phyloP scores from a whole-genome alignment of 2,797 vertebrate species.

The Neosalanx taihuensis region DNA sequence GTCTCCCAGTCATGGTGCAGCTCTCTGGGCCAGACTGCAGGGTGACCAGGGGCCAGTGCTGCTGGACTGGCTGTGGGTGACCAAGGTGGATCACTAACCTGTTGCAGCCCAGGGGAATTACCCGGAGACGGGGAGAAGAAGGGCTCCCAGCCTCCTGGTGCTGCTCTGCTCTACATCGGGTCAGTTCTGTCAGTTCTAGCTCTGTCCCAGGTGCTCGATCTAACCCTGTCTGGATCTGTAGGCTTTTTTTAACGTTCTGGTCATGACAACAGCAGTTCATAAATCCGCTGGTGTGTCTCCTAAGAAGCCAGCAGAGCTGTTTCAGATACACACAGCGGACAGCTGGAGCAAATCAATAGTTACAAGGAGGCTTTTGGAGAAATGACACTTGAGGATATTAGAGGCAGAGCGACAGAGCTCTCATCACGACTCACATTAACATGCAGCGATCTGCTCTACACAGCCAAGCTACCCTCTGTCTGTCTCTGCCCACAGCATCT shows the following conservation, averaged over 20 bases:
- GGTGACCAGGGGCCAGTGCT: constrained; percentile 48
- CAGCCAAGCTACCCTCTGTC: constrained; percentile 5
- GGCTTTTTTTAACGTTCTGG: constrained; percentile 25
- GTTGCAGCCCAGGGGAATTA: constrained; percentile 42
- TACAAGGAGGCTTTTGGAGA: constrained; percentile 53
- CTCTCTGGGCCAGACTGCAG: constrained; percentile 51
- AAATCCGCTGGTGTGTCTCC: constrained; percentile 14
- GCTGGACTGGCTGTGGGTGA: constrained; percentile 53
- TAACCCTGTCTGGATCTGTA: neutral
- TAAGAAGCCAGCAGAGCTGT: neutral
- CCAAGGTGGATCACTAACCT: constrained; percentile 55
- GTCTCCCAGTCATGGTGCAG: constrained; percentile 62
- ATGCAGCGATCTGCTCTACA: constrained; percentile 32
- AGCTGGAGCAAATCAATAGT: constrained; percentile 54
- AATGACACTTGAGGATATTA: constrained; percentile 59
- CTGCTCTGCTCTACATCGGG: neutral
- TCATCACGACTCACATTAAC: constrained; percentile 46
- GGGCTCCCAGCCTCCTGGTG: neutral
- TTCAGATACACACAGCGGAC: constrained; percentile 27
- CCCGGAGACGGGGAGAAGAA: constrained; percentile 31
- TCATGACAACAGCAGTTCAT: constrained; percentile 47
- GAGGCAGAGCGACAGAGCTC: constrained; percentile 31
- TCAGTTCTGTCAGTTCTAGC: neutral
- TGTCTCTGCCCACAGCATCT: neutral
- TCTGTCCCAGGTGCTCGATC: neutral